Conservation (phyloP, 2,888 invertebrate genomes). For the Calephelis perditalis region DNA sequence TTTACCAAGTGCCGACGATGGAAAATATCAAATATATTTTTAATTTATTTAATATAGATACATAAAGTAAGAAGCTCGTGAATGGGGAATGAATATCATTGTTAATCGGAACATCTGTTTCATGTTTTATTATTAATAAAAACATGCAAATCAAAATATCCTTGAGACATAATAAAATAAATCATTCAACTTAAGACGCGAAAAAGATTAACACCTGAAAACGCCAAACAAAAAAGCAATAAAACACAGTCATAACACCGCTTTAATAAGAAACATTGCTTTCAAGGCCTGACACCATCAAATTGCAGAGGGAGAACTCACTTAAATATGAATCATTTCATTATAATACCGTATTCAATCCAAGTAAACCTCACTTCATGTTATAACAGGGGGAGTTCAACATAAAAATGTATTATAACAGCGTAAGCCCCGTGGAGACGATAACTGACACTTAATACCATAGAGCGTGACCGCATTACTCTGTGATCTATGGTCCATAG, state of each 20-base stretch:
- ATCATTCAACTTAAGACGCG: constrained; percentile 20
- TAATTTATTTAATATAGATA: background rate
- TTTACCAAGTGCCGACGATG: too few species aligned
- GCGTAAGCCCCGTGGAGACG: constrained; percentile 72
- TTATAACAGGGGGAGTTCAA: constrained; percentile 66
- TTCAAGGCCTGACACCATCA: constrained; percentile 68
- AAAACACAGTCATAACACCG: constrained; percentile 61
- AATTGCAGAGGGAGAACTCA: constrained; percentile 74
- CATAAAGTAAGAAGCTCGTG: background rate
- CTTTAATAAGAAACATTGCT: constrained; percentile 76
- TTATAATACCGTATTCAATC: constrained; percentile 78
- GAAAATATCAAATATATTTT: too few species aligned
- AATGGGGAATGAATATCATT: too few species aligned
- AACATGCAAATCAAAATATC: background rate
- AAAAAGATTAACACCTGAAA: constrained; percentile 23
- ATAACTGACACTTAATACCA: constrained; percentile 77
- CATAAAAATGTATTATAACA: constrained; percentile 66
- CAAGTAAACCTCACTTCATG: constrained; percentile 74
- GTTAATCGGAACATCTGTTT: too few species aligned
- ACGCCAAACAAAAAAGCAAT: constrained; percentile 24
- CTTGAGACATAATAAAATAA: constrained; percentile 13
- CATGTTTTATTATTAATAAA: background rate
- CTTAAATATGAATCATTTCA: constrained; percentile 79
- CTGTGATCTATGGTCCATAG: constrained; percentile 72
- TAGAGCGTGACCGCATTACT: constrained; percentile 76